Conservation (phyloP, 2,113 vertebrate genomes). For the Myiopsitta monachus region DNA sequence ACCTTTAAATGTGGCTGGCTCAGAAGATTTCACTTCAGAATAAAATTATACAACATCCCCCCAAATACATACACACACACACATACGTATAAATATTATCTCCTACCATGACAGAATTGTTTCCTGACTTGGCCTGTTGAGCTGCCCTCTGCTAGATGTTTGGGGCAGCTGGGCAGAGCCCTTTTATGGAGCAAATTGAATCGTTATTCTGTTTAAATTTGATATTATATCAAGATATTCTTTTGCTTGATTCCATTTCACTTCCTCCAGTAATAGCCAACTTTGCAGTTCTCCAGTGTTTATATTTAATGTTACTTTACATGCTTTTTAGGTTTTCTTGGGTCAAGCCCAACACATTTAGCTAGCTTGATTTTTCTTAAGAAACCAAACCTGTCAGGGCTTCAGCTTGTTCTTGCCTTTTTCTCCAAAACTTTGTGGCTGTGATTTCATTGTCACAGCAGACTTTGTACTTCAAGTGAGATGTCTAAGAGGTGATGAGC, state of each 20-base stretch:
- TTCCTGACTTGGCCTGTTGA: not conserved
- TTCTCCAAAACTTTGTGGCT: not conserved
- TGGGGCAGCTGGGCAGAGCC: not conserved
- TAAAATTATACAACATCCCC: not conserved
- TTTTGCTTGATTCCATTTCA: fast-evolving
- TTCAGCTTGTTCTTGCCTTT: not conserved
- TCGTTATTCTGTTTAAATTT: not conserved
- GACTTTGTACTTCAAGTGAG: not conserved
- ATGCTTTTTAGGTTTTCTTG: not conserved
- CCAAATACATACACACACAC: fast-evolving
- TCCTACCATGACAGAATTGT: not conserved
- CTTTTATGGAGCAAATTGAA: not conserved
- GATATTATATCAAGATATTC: not conserved
- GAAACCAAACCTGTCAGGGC: not conserved
- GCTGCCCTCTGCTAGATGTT: not conserved
- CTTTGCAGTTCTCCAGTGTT: not conserved
- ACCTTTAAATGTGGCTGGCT: not conserved
- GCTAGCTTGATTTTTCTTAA: not conserved
- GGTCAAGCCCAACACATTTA: not conserved
- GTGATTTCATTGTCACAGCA: not conserved
- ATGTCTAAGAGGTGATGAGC: not conserved
- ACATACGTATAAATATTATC: not conserved
- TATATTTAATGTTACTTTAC: not conserved
- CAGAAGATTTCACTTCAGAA: not conserved
- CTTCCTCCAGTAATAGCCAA: not conserved